Evolutionary conservation across 2,888 invertebrate genomes (phyloP), one percentile per base, ranked within the genome.

Genomic region (Catotricha subobsoleta): DNA sequence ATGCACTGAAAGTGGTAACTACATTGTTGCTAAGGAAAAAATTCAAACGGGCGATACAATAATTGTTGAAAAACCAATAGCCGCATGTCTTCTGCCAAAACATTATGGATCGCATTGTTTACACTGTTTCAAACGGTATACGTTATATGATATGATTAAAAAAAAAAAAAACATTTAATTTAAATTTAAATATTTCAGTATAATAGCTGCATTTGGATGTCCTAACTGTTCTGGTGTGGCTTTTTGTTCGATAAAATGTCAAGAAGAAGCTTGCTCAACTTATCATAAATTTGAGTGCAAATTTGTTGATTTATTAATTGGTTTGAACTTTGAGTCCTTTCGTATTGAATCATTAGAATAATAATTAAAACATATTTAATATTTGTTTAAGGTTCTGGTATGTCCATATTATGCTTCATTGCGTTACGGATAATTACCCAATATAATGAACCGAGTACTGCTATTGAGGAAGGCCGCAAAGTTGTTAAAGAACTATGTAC

Each of bases 231-330:
- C 79, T 1, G 77, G 75, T 31, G 72, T 86, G 0, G 83, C 79
- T 1, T 87, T 83, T 59, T 87, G 86, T 55, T 68, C 71, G 1
- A 51, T 65, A 1, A 59, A 65, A 40, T 86, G 86, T 55, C 67
- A 74, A 47, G 72, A 76, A 30, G 55, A 56, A 2, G 82, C 82
- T 0, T 51, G 73, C 1, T 55, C 65, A 3, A 68, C 72, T 0
- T 86, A 83, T 54, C 86, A 87, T 56, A 62, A 66, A 25, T 74
- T 71, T 53, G 87, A 87, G 59, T 87, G 87, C 53, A 71, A 71
- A 49, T 76, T 74, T 51, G 61, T 79, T 50, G 79, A 79, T 48
- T 62, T 86, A 7, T 68, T 84, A 39, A 75, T 80, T 47, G 87
- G 84, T 67, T n/a, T n/a, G n/a, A n/a, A 58, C 56, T n/a, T n/a